Conservation (phyloP, 1,140 invertebrate species). For the Anadara kagoshimensis region DNA sequence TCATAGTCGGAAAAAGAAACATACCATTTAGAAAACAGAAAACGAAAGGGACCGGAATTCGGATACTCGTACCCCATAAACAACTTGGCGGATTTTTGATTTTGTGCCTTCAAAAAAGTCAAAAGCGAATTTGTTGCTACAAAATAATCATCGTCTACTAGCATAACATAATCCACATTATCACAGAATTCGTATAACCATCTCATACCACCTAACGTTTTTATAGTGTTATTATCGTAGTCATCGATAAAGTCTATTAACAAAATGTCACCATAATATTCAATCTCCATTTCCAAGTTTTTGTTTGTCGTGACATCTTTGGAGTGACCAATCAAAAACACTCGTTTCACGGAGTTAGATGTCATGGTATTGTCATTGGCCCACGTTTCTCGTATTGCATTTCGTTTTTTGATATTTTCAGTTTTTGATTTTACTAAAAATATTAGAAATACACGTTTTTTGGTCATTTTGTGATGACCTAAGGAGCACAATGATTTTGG, state of each 20-base stretch:
- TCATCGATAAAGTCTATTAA: constrained; percentile 24
- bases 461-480: too few species aligned
- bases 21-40: constrained; percentile 18
- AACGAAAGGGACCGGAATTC: background rate
- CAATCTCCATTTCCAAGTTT: constrained; percentile 4
- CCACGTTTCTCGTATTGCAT: constrained; percentile 20
- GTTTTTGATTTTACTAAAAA: constrained; percentile 33
- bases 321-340: constrained; percentile 23
- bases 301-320: constrained; percentile 3
- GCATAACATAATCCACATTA: constrained; percentile 10
- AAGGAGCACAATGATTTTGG: too few species aligned
- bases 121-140: background rate
- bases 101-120: constrained; percentile 3
- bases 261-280: constrained; percentile 12
- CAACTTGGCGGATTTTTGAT: background rate
- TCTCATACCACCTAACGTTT: constrained; percentile 20
- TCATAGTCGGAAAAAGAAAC: constrained; percentile 10
- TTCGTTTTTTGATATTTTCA: constrained; percentile 14
- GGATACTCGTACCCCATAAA: background rate
- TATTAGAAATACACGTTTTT: constrained; percentile 1
- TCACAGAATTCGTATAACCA: constrained; percentile 16
- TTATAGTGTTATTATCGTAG: constrained; percentile 24
- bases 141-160: constrained; percentile 29
- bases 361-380: background rate
- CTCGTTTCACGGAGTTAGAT: background rate